Percentiles rank a stretch among this genome's conserved stretches.
Evolutionary conservation across 2,888 invertebrate species (phyloP).

Genomic region (Exephanes ischioxanthus): DNA sequence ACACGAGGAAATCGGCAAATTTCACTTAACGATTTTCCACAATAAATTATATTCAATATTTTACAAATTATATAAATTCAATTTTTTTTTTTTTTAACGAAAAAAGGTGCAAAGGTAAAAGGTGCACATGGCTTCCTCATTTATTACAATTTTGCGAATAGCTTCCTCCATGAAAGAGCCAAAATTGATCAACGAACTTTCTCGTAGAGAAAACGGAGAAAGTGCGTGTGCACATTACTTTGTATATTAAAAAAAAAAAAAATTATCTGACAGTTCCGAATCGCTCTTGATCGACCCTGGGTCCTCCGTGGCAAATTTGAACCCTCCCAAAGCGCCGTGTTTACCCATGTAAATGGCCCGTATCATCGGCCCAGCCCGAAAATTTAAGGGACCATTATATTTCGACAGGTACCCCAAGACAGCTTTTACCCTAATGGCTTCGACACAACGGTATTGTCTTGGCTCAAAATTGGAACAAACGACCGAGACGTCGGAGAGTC

Average conservation of each 20-base stretch:
- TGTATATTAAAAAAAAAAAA: no score
- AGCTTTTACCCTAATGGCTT: constrained; percentile 71
- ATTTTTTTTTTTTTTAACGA: no score
- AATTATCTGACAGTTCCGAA: no score
- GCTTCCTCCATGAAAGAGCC: no score
- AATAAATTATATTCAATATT: no score
- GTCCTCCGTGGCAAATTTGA: neutral
- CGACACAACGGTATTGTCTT: constrained; percentile 36
- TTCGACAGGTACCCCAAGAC: constrained; percentile 37
- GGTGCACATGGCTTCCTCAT: no score
- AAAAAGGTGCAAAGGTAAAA: no score
- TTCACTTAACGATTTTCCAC: neutral
- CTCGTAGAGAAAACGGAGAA: no score
- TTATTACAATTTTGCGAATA: no score
- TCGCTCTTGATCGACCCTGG: neutral
- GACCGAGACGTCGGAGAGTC: constrained; percentile 63
- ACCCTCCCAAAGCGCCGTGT: constrained; percentile 16
- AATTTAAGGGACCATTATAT: constrained; percentile 39
- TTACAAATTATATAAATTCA: no score
- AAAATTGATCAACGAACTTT: no score
- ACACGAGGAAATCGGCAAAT: neutral
- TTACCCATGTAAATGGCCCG: constrained; percentile 62
- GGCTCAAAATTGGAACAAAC: constrained; percentile 47
- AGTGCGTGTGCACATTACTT: no score
- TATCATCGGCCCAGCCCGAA: constrained; percentile 39